Evolutionary conservation across 2,888 invertebrate genomes (phyloP).

Genomic region (Neoaliturus tenellus): DNA sequence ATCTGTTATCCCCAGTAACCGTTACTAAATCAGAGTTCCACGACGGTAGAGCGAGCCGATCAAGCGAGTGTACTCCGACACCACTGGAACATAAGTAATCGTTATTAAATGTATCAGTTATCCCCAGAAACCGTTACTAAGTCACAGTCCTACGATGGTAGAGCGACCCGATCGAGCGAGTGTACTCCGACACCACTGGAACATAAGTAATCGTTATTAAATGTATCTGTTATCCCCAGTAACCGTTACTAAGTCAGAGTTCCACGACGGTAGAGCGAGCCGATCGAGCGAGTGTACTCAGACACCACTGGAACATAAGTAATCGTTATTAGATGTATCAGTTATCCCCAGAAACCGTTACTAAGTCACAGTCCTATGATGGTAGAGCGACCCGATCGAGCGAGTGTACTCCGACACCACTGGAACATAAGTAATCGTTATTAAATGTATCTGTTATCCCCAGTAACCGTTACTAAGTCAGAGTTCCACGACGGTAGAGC

Average conservation of each 20-base stretch:
- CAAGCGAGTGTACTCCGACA: constrained; percentile 71
- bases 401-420: constrained; percentile 72
- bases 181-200: constrained; percentile 72
- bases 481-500: constrained; percentile 69
- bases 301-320: constrained; percentile 71
- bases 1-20: constrained; percentile 71
- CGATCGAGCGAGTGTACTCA: constrained; percentile 69
- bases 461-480: constrained; percentile 72
- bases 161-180: constrained; percentile 63
- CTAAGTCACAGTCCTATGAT: constrained; percentile 70
- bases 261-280: constrained; percentile 68
- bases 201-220: constrained; percentile 57
- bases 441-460: constrained; percentile 68
- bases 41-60: constrained; percentile 66
- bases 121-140: constrained; percentile 72
- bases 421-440: constrained; percentile 70
- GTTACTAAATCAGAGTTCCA: constrained; percentile 70
- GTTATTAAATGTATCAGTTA: too few species aligned
- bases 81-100: constrained; percentile 69
- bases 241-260: constrained; percentile 71
- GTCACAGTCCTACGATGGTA: constrained; percentile 71
- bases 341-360: constrained; percentile 72
- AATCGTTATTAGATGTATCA: not conserved
- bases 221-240: constrained; percentile 71
- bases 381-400: constrained; percentile 62